Percentiles rank a stretch among this genome's conserved stretches.
phyloP scores from a whole-genome alignment of 92 coral and sea anemone species.

The Porites lobata region DNA sequence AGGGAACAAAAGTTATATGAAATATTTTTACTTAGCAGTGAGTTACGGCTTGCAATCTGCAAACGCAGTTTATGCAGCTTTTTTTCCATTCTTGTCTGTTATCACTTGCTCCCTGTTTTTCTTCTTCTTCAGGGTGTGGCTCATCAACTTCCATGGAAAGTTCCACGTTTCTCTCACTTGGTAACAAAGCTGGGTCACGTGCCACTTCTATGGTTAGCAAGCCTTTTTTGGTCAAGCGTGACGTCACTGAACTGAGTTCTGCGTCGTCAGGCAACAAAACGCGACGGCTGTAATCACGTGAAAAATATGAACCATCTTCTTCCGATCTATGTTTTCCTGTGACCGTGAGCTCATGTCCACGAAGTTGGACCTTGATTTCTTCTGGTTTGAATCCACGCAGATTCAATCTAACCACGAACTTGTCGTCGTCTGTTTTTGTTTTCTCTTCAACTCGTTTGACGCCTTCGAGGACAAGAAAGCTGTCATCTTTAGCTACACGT shows the following conservation, averaged over 20 bases:
- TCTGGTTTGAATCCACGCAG: conserved; percentile 25
- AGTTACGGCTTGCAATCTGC: too few relatives aligned
- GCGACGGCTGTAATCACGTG: conserved; percentile 45
- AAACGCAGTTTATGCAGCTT: too few relatives aligned
- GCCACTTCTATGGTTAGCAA: conserved; percentile 47
- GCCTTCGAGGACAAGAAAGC: conserved; percentile 49
- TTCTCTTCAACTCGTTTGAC: not conserved
- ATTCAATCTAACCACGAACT: conserved; percentile 8
- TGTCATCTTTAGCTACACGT: conserved; percentile 51
- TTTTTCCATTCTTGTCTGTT: too few relatives aligned
- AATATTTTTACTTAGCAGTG: too few relatives aligned
- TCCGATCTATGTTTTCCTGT: conserved; percentile 3
- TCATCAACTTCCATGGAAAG: too few relatives aligned
- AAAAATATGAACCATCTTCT: conserved; percentile 39
- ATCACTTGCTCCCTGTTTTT: too few relatives aligned
- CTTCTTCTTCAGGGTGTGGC: too few relatives aligned
- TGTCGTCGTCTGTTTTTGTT: not conserved
- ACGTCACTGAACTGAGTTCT: conserved; percentile 47
- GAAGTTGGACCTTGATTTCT: conserved; percentile 8
- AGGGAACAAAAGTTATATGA: too few relatives aligned
- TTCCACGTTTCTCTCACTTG: not conserved
- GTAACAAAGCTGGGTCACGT: conserved; percentile 9
- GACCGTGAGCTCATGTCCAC: not conserved
- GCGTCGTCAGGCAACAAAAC: conserved; percentile 53
- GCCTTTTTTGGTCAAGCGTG: conserved; percentile 54